Evolutionary conservation across 2,797 vertebrate species (phyloP).

Genomic region (Lophura swinhoii): DNA sequence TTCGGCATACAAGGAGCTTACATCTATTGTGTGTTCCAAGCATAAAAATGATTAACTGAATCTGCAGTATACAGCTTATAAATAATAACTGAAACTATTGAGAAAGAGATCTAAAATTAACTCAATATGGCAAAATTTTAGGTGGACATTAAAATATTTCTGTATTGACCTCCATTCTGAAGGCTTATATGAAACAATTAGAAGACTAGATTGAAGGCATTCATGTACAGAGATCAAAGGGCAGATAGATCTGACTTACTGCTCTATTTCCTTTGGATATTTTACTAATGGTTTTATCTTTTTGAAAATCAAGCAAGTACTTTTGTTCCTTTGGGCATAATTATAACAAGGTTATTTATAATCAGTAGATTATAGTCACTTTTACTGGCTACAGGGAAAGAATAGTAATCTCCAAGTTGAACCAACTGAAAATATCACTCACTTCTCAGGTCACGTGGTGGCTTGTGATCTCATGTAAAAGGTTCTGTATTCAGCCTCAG

Average conservation of each 20-base stretch:
- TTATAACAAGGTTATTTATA: slow-evolving; percentile 30
- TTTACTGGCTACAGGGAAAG: neutral
- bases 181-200: neutral
- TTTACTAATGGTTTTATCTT: slow-evolving; percentile 48
- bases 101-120: neutral
- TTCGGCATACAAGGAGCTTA: neutral
- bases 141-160: neutral
- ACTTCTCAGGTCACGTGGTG: neutral
- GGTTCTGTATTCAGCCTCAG: neutral
- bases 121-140: neutral
- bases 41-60: neutral
- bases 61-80: neutral
- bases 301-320: neutral
- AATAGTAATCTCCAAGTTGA: neutral
- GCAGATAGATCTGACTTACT: neutral
- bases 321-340: neutral
- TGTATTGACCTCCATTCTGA: neutral
- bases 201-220: neutral
- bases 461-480: neutral
- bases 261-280: slow-evolving; percentile 15
- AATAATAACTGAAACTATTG: neutral
- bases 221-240: neutral
- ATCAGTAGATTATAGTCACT: slow-evolving; percentile 2
- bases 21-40: neutral
- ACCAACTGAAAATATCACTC: neutral